Percentiles rank a stretch among this genome's conserved stretches.
These are phyloP conservation scores for Hemicordylus capensis DNA, from an alignment of 2,113 vertebrate species.

Conservation along the genomic window DNA sequence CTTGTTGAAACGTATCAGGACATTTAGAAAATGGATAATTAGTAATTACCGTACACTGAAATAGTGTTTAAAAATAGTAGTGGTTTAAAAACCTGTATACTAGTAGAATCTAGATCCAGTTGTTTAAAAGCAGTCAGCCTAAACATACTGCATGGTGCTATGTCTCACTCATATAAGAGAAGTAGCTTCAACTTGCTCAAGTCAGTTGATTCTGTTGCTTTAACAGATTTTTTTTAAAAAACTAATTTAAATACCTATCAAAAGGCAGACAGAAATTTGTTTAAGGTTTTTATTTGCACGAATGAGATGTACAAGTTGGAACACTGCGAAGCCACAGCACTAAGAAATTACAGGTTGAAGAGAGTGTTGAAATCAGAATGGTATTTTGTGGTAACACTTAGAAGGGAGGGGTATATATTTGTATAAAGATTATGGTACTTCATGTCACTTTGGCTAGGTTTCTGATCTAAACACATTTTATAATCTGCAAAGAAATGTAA, in stretches of 20 bases:
- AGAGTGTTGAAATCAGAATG: accelerated
- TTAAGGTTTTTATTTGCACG: constrained; percentile 49
- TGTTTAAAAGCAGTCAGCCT: background rate
- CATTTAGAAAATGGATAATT: background rate
- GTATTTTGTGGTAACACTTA: accelerated
- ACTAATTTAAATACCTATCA: background rate
- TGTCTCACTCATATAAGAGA: background rate
- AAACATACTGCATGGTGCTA: background rate
- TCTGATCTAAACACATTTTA: background rate
- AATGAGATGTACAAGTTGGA: background rate
- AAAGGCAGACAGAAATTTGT: background rate
- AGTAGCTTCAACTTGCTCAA: too few species aligned
- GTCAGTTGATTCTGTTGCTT: background rate
- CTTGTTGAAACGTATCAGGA: background rate
- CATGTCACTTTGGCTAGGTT: background rate
- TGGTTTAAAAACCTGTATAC: background rate
- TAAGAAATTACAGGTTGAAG: background rate
- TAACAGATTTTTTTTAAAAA: background rate
- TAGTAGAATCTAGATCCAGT: background rate
- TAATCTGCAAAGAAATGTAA: background rate
- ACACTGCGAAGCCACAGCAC: background rate
- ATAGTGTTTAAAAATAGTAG: background rate
- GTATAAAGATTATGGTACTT: background rate
- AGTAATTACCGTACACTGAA: background rate
- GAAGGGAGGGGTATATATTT: accelerated